These are phyloP conservation scores for Stichopus horrens DNA, from an alignment of 53 echinoderm and acorn worm genomes.

Conservation along the genomic window DNA sequence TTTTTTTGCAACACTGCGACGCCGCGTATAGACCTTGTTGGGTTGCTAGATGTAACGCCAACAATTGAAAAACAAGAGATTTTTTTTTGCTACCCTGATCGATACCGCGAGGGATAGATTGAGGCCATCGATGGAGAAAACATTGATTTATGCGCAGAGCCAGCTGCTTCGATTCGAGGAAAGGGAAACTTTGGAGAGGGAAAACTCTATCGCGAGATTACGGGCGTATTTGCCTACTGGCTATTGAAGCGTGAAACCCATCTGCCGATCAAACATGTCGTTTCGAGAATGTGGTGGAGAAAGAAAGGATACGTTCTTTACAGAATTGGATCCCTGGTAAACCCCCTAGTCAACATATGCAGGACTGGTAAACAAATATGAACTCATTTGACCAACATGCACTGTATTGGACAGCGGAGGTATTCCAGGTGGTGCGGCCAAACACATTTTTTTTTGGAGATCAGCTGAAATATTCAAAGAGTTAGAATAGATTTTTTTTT, in stretches of 20 bases:
- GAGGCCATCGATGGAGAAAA: conserved; percentile 29
- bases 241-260: conserved; percentile 35
- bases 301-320: background rate
- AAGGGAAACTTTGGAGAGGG: background rate
- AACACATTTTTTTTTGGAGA: too few species aligned
- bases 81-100: background rate
- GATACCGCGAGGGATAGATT: conserved; percentile 1
- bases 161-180: conserved; percentile 9
- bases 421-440: too few species aligned
- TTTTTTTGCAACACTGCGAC: background rate
- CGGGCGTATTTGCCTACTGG: conserved; percentile 28
- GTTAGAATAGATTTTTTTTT: too few species aligned
- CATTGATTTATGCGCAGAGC: conserved; percentile 39
- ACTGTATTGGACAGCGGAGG: too few species aligned
- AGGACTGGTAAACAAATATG: conserved; percentile 22
- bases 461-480: too few species aligned
- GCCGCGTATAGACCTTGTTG: conserved; percentile 28
- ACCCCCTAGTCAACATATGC: background rate
- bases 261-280: conserved; percentile 38
- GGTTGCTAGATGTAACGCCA: conserved; percentile 21
- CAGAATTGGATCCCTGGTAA: conserved; percentile 21
- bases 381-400: conserved; percentile 6
- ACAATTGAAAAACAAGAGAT: background rate
- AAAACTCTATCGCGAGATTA: conserved; percentile 21
- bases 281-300: background rate